These are phyloP conservation scores for Neofelis nebulosa DNA, from an alignment of 2,113 vertebrate species.

Conservation along the genomic window DNA sequence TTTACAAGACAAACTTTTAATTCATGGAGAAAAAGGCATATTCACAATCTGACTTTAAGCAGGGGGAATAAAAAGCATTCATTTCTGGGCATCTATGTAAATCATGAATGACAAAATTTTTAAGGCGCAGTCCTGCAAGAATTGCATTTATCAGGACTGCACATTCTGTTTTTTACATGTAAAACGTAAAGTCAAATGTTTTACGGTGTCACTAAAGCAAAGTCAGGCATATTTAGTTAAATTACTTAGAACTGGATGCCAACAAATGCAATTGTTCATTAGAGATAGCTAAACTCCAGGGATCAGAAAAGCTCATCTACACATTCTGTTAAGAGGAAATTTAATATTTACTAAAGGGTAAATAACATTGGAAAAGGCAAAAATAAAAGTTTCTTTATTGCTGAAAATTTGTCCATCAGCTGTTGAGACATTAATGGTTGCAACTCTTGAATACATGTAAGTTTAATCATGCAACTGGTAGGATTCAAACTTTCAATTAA, in stretches of 20 bases:
- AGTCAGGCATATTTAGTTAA: neutral
- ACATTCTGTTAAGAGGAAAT: neutral
- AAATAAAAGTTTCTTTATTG: neutral
- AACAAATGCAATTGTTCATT: neutral
- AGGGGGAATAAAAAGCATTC: neutral
- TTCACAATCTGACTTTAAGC: slow-evolving; percentile 24
- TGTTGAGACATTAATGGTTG: neutral
- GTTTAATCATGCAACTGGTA: slow-evolving; percentile 61
- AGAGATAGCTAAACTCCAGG: neutral
- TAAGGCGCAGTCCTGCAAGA: neutral
- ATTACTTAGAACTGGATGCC: neutral
- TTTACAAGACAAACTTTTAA: neutral
- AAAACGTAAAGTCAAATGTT: slow-evolving; percentile 8
- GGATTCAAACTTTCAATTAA: slow-evolving; percentile 79
- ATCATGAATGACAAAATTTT: neutral
- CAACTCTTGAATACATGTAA: slow-evolving; percentile 15
- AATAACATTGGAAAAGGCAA: neutral
- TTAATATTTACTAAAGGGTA: slow-evolving; percentile 50
- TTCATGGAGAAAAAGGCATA: neutral
- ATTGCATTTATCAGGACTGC: neutral
- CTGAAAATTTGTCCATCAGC: slow-evolving; percentile 4
- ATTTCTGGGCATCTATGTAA: neutral
- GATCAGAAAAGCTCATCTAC: neutral
- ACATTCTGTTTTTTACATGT: neutral
- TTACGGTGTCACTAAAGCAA: neutral